Evolutionary conservation across 2,888 invertebrate species (phyloP).

Genomic region (Leptinotarsa juncta): DNA sequence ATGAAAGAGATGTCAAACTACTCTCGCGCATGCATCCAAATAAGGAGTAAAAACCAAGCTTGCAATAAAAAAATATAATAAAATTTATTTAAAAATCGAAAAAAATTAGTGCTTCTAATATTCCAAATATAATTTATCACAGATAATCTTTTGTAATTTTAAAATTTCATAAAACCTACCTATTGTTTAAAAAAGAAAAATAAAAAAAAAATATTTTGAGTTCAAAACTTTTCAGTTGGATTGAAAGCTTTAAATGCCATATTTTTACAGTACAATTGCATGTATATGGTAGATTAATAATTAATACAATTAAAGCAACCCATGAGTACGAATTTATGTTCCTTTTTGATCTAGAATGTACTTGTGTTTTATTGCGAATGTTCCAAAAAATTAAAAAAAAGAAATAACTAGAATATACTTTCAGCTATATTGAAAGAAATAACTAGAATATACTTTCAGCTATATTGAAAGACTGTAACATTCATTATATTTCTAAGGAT

Average conservation of each 20-base stretch:
- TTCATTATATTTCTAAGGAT: too few relatives aligned
- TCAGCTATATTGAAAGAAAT: too few relatives aligned
- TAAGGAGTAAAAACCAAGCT: conserved; percentile 25
- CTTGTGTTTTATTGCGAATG: too few relatives aligned
- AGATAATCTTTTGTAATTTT: conserved; percentile 57
- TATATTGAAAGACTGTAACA: too few relatives aligned
- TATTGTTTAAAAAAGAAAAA: conserved; percentile 44
- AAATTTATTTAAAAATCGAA: conserved; percentile 42
- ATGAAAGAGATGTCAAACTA: conserved; percentile 37
- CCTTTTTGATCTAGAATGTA: too few relatives aligned
- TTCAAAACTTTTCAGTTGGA: conserved; percentile 30
- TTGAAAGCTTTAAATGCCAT: conserved; percentile 30
- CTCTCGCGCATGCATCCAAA: conserved; percentile 38
- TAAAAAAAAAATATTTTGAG: conserved; percentile 32
- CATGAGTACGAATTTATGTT: too few relatives aligned
- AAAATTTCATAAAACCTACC: conserved; percentile 50
- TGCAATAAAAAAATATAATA: conserved; percentile 45
- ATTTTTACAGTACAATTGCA: conserved; percentile 33
- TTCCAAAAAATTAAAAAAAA: too few relatives aligned
- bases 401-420: too few relatives aligned
- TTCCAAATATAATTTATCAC: conserved; percentile 61
- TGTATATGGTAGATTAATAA: too few relatives aligned
- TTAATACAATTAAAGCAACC: not conserved
- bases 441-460: too few relatives aligned
- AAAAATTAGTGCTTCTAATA: conserved; percentile 51